Percentiles rank a stretch among this genome's conserved stretches.
These are phyloP conservation scores for Fratercula arctica DNA, from an alignment of 2,797 vertebrate species.

Conservation along the genomic window DNA sequence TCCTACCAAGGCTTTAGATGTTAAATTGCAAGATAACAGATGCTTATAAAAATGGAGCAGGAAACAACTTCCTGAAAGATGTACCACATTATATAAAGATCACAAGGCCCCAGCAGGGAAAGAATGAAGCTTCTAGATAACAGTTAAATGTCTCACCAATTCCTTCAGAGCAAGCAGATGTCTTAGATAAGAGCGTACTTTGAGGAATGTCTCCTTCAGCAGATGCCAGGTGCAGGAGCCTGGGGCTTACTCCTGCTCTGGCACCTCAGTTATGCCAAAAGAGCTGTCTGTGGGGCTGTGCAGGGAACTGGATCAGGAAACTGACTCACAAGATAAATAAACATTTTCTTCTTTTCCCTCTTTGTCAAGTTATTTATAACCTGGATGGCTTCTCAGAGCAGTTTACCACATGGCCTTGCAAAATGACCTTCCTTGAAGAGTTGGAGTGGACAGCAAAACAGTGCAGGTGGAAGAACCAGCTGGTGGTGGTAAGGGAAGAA, in stretches of 20 bases:
- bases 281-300: background rate
- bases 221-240: background rate
- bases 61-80: background rate
- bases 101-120: background rate
- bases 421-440: background rate
- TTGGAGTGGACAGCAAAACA: background rate
- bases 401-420: background rate
- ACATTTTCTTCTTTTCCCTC: background rate
- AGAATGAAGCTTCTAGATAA: background rate
- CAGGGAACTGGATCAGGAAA: background rate
- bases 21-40: background rate
- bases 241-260: background rate
- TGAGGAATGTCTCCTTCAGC: background rate
- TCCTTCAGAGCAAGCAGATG: background rate
- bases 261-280: background rate
- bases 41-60: background rate
- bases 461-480: background rate
- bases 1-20: background rate
- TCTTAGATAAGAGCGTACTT: background rate
- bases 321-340: background rate
- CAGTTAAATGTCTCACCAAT: background rate
- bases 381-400: background rate
- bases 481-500: background rate
- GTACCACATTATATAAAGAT: fast-evolving
- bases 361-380: background rate